Evolutionary conservation across 2,888 invertebrate species (phyloP).

Genomic region (Andricus curvator): DNA sequence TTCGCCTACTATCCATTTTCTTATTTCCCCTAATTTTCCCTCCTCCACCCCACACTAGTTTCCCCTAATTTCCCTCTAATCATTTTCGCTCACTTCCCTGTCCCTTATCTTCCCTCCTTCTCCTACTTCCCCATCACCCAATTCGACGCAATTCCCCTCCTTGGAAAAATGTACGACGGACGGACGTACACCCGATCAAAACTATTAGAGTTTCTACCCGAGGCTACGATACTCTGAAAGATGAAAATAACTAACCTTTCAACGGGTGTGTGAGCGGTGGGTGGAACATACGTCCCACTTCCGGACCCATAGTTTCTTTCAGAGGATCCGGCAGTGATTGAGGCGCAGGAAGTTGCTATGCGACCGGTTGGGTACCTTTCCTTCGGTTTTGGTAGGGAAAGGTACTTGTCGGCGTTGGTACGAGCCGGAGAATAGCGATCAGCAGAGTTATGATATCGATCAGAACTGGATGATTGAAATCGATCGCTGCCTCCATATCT

Average conservation of each 20-base stretch:
- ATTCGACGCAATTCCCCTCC: too few relatives aligned
- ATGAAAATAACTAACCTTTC: slow-evolving; percentile 78
- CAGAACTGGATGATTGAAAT: slow-evolving; percentile 61
- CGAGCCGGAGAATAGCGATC: slow-evolving; percentile 74
- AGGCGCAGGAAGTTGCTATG: slow-evolving; percentile 64
- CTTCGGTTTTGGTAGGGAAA: slow-evolving; percentile 74
- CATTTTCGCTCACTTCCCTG: too few relatives aligned
- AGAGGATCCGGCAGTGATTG: slow-evolving; percentile 60
- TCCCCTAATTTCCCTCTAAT: too few relatives aligned
- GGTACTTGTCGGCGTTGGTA: slow-evolving; percentile 69
- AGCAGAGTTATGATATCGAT: slow-evolving; percentile 66
- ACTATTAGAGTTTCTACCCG: too few relatives aligned
- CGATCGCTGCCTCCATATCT: slow-evolving; percentile 57
- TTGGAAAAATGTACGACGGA: too few relatives aligned
- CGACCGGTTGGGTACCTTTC: slow-evolving; percentile 71
- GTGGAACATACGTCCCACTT: slow-evolving; percentile 81
- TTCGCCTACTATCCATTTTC: too few relatives aligned
- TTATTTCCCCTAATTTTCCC: too few relatives aligned
- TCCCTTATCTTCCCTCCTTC: too few relatives aligned
- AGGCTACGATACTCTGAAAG: not conserved
- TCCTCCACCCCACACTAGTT: too few relatives aligned
- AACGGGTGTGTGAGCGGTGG: slow-evolving; percentile 87
- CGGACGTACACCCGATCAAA: too few relatives aligned
- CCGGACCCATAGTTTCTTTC: slow-evolving; percentile 68
- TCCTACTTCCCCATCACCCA: too few relatives aligned